Percentiles rank a stretch among this genome's conserved stretches.
Conservation (phyloP, 2,888 invertebrate genomes). For the Netelia melanura region DNA sequence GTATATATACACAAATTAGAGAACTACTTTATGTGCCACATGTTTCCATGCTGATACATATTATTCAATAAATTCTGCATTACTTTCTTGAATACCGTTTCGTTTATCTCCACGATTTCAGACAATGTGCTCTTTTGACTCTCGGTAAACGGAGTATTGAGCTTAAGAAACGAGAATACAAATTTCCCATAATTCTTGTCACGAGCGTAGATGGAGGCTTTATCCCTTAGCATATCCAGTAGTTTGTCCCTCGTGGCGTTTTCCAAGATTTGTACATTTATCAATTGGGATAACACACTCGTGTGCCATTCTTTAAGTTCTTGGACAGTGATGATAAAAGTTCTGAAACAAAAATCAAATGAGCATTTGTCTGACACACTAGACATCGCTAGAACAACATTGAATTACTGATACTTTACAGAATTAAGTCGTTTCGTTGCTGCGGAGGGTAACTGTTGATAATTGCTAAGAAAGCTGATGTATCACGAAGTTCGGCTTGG, state of each 20-base stretch:
- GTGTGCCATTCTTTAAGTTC: slow-evolving; percentile 80
- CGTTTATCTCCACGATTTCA: slow-evolving; percentile 76
- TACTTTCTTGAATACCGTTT: slow-evolving; percentile 76
- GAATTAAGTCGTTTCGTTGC: slow-evolving; percentile 58
- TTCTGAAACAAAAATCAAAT: slow-evolving; percentile 73
- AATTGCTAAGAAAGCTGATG: slow-evolving; percentile 61
- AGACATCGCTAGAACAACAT: neutral
- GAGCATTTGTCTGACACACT: neutral
- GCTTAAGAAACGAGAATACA: slow-evolving; percentile 75
- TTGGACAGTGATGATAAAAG: slow-evolving; percentile 72
- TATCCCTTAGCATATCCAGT: slow-evolving; percentile 74
- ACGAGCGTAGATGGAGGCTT: slow-evolving; percentile 73
- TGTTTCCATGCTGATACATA: slow-evolving; percentile 63
- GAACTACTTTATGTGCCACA: slow-evolving; percentile 57
- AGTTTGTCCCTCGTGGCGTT: slow-evolving; percentile 72
- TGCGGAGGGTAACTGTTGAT: slow-evolving; percentile 44
- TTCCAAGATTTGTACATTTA: slow-evolving; percentile 70
- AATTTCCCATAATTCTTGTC: slow-evolving; percentile 78
- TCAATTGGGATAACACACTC: slow-evolving; percentile 71
- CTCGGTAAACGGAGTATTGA: slow-evolving; percentile 71
- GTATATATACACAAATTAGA: too few species aligned
- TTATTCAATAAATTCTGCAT: slow-evolving; percentile 74
- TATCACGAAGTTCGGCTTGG: slow-evolving; percentile 75
- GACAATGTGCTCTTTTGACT: slow-evolving; percentile 73
- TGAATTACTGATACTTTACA: slow-evolving; percentile 51